Conservation (phyloP, 2,797 vertebrate species). For the Hydrophis major region DNA sequence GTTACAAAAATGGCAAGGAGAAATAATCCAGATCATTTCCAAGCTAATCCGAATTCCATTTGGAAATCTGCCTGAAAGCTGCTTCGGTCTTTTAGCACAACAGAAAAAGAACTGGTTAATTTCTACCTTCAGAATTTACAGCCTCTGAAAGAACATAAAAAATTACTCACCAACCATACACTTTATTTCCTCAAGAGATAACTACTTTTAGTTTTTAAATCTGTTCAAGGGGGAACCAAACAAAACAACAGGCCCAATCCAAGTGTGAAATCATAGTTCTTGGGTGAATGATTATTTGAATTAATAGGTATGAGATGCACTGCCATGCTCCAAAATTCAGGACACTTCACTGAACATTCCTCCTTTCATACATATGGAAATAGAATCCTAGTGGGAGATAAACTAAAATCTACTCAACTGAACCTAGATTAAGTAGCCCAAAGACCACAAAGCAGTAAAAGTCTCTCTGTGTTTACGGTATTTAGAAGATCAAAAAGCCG, state of each 20-base stretch:
- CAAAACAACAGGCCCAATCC: background rate
- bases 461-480: background rate
- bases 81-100: background rate
- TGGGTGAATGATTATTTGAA: background rate
- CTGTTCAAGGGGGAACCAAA: background rate
- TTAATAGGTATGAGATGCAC: background rate
- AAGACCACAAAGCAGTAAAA: background rate
- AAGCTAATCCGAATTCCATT: background rate
- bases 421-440: background rate
- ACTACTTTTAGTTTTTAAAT: background rate
- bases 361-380: background rate
- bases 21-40: background rate
- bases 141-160: background rate
- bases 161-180: background rate
- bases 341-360: background rate
- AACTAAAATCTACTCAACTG: background rate
- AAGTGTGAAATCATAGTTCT: background rate
- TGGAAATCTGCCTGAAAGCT: background rate
- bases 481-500: background rate
- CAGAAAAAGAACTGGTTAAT: background rate
- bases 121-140: background rate
- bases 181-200: background rate
- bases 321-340: background rate
- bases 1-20: background rate
- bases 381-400: background rate